phyloP scores from a whole-genome alignment of 1,140 invertebrate genomes.

The Protaetia brevitarsis region DNA sequence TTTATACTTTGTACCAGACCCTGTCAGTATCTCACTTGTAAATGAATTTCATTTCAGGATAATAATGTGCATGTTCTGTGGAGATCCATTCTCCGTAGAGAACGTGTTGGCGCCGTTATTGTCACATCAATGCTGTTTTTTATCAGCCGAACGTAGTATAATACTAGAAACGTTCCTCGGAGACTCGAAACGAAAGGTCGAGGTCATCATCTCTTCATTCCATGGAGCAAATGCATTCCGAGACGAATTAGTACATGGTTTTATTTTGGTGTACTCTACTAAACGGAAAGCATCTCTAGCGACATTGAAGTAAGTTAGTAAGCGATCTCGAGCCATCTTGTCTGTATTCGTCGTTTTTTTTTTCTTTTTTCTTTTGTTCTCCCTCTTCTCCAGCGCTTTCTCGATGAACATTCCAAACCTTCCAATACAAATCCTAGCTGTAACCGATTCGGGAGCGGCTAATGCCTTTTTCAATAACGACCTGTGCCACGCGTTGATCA shows the following conservation, averaged over 20 bases:
- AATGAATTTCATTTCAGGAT: too few relatives aligned
- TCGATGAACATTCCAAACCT: conserved; percentile 91
- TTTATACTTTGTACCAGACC: too few relatives aligned
- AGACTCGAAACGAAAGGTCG: conserved; percentile 82
- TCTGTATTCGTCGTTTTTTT: neutral
- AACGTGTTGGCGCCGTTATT: conserved; percentile 85
- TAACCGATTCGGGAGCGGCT: conserved; percentile 81
- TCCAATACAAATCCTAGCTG: conserved; percentile 91
- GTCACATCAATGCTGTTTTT: conserved; percentile 81
- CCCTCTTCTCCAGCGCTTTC: conserved; percentile 68
- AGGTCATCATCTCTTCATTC: conserved; percentile 93
- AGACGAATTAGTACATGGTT: conserved; percentile 92
- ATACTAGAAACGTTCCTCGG: conserved; percentile 89
- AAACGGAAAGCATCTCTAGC: conserved; percentile 92
- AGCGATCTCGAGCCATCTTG: too few relatives aligned
- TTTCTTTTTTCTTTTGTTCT: too few relatives aligned
- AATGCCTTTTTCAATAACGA: conserved; percentile 89
- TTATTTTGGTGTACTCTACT: conserved; percentile 93
- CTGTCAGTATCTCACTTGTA: too few relatives aligned
- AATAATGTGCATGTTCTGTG: conserved; percentile 96
- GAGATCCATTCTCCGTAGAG: conserved; percentile 89
- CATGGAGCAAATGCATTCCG: conserved; percentile 90
- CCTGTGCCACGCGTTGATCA: conserved; percentile 84
- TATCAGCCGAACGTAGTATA: conserved; percentile 82
- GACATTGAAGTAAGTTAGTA: conserved; percentile 77